phyloP scores from a whole-genome alignment of 1,140 invertebrate genomes.

The Cylas formicarius region DNA sequence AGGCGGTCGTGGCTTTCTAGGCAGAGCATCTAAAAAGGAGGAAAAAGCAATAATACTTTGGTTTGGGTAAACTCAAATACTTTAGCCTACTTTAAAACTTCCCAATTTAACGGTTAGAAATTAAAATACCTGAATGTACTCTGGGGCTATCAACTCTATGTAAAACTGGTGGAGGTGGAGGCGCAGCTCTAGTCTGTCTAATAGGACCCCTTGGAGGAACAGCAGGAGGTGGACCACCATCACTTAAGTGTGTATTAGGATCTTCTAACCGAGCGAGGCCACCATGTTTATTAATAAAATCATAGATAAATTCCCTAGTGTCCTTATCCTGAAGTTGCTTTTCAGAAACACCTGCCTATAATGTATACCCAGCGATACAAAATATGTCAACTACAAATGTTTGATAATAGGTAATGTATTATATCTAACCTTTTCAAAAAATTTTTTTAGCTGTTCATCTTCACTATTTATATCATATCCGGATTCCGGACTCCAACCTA shows the following conservation, averaged over 20 bases:
- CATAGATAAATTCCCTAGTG: slow-evolving; percentile 90
- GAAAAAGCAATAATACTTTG: not conserved
- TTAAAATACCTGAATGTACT: too few species aligned
- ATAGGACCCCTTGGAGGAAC: slow-evolving; percentile 35
- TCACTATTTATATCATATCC: slow-evolving; percentile 65
- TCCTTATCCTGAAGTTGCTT: slow-evolving; percentile 71
- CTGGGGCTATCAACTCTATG: too few species aligned
- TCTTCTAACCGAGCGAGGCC: slow-evolving; percentile 63
- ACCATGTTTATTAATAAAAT: slow-evolving; percentile 81
- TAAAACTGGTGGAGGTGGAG: slow-evolving; percentile 21
- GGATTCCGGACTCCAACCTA: slow-evolving; percentile 76
- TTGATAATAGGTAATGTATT: slow-evolving; percentile 1
- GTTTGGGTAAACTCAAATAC: too few species aligned
- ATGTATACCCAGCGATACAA: not conserved
- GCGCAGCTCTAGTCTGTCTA: slow-evolving; percentile 13
- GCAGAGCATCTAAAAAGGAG: not conserved
- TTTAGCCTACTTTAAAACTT: too few species aligned
- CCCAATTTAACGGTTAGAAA: too few species aligned
- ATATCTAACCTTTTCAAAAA: slow-evolving; percentile 62
- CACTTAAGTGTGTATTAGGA: slow-evolving; percentile 15
- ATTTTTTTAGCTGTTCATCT: slow-evolving; percentile 68
- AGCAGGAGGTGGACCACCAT: slow-evolving; percentile 37
- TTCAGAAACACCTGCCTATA: slow-evolving; percentile 68
- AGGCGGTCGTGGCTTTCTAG: slow-evolving; percentile 14
- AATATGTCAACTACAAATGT: not conserved